Percentiles rank a stretch among this genome's conserved stretches.
phyloP scores from a whole-genome alignment of 2,113 vertebrate genomes.

The Rhombomys opimus region DNA sequence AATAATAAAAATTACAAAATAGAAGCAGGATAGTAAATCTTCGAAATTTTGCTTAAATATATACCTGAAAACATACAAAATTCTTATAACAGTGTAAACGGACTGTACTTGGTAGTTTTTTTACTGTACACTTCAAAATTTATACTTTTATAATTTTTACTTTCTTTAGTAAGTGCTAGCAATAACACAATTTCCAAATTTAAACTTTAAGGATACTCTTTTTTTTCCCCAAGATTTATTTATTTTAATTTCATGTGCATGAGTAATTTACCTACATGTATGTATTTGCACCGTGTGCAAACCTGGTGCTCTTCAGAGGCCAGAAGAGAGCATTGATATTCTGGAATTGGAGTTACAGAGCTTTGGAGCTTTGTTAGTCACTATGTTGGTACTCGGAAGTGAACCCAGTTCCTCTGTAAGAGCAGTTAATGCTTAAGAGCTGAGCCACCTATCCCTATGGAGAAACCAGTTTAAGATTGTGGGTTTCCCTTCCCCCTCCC shows the following conservation, averaged over 20 bases:
- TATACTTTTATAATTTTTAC: neutral
- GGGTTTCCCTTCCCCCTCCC: no score
- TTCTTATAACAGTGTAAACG: neutral
- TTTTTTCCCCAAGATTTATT: neutral
- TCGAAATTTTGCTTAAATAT: neutral
- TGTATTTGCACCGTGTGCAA: neutral
- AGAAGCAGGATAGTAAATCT: slow-evolving; percentile 31
- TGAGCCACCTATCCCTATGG: neutral
- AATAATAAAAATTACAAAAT: slow-evolving; percentile 40
- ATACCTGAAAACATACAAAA: neutral
- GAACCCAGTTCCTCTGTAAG: neutral
- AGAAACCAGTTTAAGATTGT: neutral
- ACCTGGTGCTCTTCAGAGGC: neutral
- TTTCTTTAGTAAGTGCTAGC: slow-evolving; percentile 13
- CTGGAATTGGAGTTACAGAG: neutral
- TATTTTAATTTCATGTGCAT: neutral
- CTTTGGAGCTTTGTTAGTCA: neutral
- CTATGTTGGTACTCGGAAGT: neutral
- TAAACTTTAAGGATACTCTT: slow-evolving; percentile 28
- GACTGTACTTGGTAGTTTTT: neutral
- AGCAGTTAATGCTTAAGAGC: neutral
- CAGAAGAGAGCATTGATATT: neutral
- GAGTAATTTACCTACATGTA: neutral
- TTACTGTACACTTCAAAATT: neutral
- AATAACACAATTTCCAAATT: neutral